phyloP scores from a whole-genome alignment of 2,797 vertebrate genomes.

The Florisuga fusca region DNA sequence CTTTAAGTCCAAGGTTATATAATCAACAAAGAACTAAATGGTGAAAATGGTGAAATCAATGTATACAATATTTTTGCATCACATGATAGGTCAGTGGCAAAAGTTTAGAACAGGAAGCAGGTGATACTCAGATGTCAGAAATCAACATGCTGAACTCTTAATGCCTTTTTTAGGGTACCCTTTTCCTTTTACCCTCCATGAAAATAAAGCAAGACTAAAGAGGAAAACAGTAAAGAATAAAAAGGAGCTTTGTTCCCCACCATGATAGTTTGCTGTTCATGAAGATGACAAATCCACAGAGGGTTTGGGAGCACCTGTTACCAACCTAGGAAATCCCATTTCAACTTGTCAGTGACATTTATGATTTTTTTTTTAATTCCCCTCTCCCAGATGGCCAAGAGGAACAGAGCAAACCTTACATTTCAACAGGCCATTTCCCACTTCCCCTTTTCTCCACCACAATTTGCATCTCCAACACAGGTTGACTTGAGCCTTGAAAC shows the following conservation, averaged over 20 bases:
- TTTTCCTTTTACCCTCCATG: not conserved
- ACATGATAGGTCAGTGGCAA: not conserved
- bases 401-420: not conserved
- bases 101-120: not conserved
- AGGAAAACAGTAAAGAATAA: not conserved
- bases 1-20: not conserved
- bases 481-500: not conserved
- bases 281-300: not conserved
- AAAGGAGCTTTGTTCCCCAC: not conserved
- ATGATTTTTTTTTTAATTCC: not conserved
- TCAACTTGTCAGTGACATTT: not conserved
- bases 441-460: no score
- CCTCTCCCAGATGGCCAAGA: not conserved
- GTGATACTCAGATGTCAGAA: not conserved
- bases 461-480: not conserved
- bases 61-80: not conserved
- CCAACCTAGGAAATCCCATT: accelerated
- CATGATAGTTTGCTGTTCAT: not conserved
- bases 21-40: not conserved
- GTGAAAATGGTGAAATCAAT: not conserved
- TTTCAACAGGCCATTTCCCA: not conserved
- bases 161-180: not conserved
- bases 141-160: not conserved
- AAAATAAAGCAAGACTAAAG: not conserved
- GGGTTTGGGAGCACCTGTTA: not conserved